Evolutionary conservation across 64 coral and sea anemone genomes (phyloP), one percentile per base, ranked within the genome.

Genomic region (Stichodactyla mertensii): DNA sequence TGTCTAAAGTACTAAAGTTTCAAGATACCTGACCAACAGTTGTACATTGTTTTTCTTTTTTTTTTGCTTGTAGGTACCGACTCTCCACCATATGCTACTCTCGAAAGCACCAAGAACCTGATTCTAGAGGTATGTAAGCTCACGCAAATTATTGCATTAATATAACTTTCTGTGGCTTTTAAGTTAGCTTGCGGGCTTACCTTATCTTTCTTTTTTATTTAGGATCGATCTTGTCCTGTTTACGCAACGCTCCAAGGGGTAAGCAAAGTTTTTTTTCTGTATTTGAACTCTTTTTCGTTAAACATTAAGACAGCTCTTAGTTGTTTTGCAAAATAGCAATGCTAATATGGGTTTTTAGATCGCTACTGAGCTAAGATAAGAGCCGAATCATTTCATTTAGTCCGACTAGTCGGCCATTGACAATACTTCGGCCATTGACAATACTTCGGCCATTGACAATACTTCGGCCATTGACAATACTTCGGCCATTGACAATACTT

Each of bases 201-300:
- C 36, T 31, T 78, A 55, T 78, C n/a, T n/a, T 57, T 80, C 52
- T 67, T 15, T 18, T 31, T 19, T 56, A 60, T 92, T 84, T 79
- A 96, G 94, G 94, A 96, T 90, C 91, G 92, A 84, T 80, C 86
- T 28, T 96, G 94, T 85, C 94, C 94, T 66, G 94, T 96, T 56
- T 96, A 96, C 77, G 92, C 94, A 57, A 96, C 94, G 82, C 83
- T 96, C 23, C 93, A 96, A 89, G 94, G 94, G 91, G 94, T 96
- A 90, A 85, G 93, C 36, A 45, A 45, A 45, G 36, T 45, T 45
- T 45, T 1, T 45, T 45, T 45, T 45, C 36, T 45, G 1, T 45
- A 45, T 45, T 45, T 45, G 36, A 45, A 45, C 36, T 45, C 36
- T 45, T 4, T 45, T 45, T 45, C 36, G 36, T 45, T 45, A 45